phyloP scores from a whole-genome alignment of 2,797 vertebrate species.

The Novumbra hubbsi region DNA sequence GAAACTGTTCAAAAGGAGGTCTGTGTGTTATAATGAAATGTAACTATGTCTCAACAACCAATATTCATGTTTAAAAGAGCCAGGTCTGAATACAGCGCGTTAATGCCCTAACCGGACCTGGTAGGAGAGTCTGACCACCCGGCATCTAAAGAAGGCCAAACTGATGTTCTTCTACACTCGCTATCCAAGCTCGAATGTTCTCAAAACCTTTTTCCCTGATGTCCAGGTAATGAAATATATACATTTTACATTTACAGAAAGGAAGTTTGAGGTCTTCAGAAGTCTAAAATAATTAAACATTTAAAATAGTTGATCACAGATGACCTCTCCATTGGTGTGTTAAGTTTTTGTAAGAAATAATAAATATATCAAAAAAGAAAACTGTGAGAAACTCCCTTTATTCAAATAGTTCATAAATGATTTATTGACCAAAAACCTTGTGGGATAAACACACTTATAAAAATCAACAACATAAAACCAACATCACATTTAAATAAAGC shows the following conservation, averaged over 20 bases:
- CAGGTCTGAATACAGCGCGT: not conserved
- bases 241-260: too few species aligned
- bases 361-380: not conserved
- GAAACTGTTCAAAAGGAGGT: slow-evolving; percentile 6
- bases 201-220: slow-evolving; percentile 85
- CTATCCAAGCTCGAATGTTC: slow-evolving; percentile 84
- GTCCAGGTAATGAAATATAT: slow-evolving; percentile 77
- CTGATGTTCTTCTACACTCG: slow-evolving; percentile 92
- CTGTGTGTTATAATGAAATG: not conserved
- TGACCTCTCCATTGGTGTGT: not conserved
- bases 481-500: not conserved
- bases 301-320: not conserved
- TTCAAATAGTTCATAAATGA: not conserved
- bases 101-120: slow-evolving; percentile 72
- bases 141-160: slow-evolving; percentile 91
- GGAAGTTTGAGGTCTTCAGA: too few species aligned
- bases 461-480: not conserved
- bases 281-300: too few species aligned
- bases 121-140: slow-evolving; percentile 82
- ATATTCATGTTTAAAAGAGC: not conserved
- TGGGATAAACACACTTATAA: not conserved
- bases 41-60: not conserved
- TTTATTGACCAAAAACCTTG: not conserved
- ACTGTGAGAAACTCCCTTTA: slow-evolving; percentile 6
- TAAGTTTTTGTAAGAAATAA: not conserved